phyloP scores from a whole-genome alignment of 2,113 vertebrate genomes.

The Deroptyus accipitrinus region DNA sequence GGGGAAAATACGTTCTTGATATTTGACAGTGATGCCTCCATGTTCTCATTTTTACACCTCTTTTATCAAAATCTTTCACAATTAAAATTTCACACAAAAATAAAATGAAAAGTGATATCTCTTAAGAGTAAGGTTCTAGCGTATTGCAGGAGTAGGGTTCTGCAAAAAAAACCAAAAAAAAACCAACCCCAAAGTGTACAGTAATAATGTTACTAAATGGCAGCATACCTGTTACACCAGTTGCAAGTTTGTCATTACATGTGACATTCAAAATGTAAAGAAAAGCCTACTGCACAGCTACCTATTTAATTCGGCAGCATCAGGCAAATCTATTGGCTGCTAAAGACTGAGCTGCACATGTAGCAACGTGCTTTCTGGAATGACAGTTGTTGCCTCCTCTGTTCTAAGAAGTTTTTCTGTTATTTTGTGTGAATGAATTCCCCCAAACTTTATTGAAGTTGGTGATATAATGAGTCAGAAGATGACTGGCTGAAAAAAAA shows the following conservation, averaged over 20 bases:
- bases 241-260: background rate
- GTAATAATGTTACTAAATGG: background rate
- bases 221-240: background rate
- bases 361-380: background rate
- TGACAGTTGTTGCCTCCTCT: background rate
- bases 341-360: background rate
- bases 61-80: background rate
- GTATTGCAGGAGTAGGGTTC: background rate
- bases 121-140: background rate
- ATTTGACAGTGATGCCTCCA: background rate
- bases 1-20: background rate
- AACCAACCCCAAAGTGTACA: background rate
- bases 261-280: background rate
- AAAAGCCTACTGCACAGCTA: background rate
- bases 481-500: background rate
- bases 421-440: background rate
- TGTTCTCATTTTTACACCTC: background rate
- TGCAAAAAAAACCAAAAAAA: background rate
- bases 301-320: background rate
- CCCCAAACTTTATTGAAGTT: background rate
- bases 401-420: background rate
- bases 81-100: background rate
- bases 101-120: background rate
- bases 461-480: background rate
- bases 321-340: background rate